Evolutionary conservation across 92 coral and sea anemone species (phyloP), one percentile per base, ranked within the genome.

Genomic region (Scolanthus callimorphus): DNA sequence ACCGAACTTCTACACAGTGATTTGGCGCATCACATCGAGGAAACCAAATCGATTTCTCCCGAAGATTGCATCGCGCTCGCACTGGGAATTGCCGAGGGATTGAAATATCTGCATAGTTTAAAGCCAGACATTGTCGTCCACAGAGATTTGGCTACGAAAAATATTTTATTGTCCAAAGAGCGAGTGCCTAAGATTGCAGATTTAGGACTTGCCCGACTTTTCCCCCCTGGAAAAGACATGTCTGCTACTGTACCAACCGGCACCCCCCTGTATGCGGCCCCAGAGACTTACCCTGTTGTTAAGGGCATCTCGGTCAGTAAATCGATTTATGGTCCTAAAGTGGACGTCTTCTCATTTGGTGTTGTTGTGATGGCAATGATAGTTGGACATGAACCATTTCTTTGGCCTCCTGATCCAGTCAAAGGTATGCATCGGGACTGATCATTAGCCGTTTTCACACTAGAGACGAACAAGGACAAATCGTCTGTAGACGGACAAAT

Each of bases 311-410:
- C 55, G 12, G 53, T 59, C 0, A 37, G 13, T 8, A 49, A 55
- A 29, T 76, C 78, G 2, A 77, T 34, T 34, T 86, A 86, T 67
- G 95, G 95, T 0, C 59, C 74, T 46, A 76, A 82, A 62, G 95
- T 79, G 39, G 95, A 86, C 26, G 30, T 86, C 22, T 86, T 86
- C 62, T 86, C 95, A 23, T 81, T 86, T 46, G 95, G 95, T 45
- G 85, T 49, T 2, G 85, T 86, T 24, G 20, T 86, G 0, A 39
- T 86, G 58, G 89, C 76, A 1, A 66, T 82, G 70, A 68, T 82
- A 30, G 77, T 78, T 25, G 95, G 95, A 3, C 89, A 72, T 29
- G 95, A 86, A 29, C 95, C 95, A 2, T 37, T 21, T 11, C 78
- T 76, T 3, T 77, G 75, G 72, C 75, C 85, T 2, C 19, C 67